Percentiles rank a stretch among this genome's conserved stretches.
phyloP scores from a whole-genome alignment of 2,797 vertebrate species.

The Cuniculus paca region DNA sequence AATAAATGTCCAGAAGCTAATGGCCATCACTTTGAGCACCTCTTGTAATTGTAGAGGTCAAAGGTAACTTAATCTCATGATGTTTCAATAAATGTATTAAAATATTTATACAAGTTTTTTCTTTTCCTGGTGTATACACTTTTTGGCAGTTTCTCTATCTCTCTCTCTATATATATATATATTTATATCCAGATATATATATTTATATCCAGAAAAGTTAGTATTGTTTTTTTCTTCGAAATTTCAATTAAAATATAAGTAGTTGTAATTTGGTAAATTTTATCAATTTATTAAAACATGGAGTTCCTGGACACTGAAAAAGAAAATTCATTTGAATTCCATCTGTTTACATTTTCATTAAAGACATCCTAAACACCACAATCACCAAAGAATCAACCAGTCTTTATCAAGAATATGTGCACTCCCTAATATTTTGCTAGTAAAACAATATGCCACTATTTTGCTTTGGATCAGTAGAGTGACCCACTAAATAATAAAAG shows the following conservation, averaged over 20 bases:
- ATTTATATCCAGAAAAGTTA: not conserved
- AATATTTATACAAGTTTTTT: not conserved
- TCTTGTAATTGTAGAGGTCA: not conserved
- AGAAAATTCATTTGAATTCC: slow-evolving; percentile 58
- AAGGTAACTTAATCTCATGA: not conserved
- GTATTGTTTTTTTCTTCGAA: slow-evolving; percentile 46
- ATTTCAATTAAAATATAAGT: slow-evolving; percentile 55
- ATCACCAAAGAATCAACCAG: not conserved
- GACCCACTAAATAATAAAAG: slow-evolving; percentile 2
- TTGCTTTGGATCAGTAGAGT: slow-evolving; percentile 18
- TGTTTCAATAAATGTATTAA: not conserved
- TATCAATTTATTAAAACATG: slow-evolving; percentile 59
- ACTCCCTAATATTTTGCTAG: slow-evolving; percentile 2
- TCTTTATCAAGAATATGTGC: slow-evolving; percentile 50
- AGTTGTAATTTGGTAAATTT: slow-evolving; percentile 15
- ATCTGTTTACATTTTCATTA: slow-evolving; percentile 20
- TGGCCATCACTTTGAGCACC: not conserved
- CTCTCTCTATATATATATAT: too few species aligned
- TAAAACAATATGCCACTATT: slow-evolving; percentile 45
- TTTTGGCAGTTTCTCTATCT: not conserved
- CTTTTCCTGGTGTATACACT: not conserved
- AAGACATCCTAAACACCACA: slow-evolving; percentile 45
- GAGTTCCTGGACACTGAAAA: slow-evolving; percentile 1
- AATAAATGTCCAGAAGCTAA: not conserved
- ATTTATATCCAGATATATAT: not conserved